Evolutionary conservation across 2,113 vertebrate species (phyloP), one percentile per base, ranked within the genome.

Genomic region (Leucosticte australis): DNA sequence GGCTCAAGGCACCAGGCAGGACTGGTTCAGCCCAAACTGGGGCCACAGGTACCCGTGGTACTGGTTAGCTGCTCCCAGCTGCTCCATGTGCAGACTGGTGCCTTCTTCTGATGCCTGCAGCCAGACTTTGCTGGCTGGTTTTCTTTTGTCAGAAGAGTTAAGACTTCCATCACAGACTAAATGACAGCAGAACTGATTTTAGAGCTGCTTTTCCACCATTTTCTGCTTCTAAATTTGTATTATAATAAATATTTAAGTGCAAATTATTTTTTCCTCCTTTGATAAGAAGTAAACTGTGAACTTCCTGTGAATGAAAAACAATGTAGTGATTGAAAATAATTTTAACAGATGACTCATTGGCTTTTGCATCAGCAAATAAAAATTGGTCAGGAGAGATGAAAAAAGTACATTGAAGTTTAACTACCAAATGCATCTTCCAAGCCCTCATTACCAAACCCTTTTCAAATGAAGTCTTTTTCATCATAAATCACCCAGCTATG

Each of bases 251-350:
- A 60, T 93, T 96, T 74, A 80, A 83, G 55, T 35, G 23, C 5
- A 65, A 92, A 86, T 86, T 6, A 67, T 94, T 90, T 86, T 87
- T 85, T 67, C 28, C 14, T 81, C 46, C 52, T 92, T 71, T 83
- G 46, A 60, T 90, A 77, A 90, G 85, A 94, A 59, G 64, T 67
- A 83, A 95, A 78, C 75, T 74, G 44, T 17, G 60, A 77, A 90
- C 46, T 70, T 91, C 92, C 64, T 75, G 73, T 78, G 64, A 89
- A 78, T 79, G 46, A 67, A 70, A 96, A 96, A 93, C 68, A 94
- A 90, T 81, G 79, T 52, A 64, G 64, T 78, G 79, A 87, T 93
- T 94, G 88, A 90, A 96, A 96, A 79, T 93, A 90, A 90, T 88
- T 91, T 67, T 90, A 80, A 94, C 28, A 56, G 68, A 57, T 97